These are phyloP conservation scores for Troides aeacus DNA, from an alignment of 2,888 invertebrate genomes.

Conservation along the genomic window DNA sequence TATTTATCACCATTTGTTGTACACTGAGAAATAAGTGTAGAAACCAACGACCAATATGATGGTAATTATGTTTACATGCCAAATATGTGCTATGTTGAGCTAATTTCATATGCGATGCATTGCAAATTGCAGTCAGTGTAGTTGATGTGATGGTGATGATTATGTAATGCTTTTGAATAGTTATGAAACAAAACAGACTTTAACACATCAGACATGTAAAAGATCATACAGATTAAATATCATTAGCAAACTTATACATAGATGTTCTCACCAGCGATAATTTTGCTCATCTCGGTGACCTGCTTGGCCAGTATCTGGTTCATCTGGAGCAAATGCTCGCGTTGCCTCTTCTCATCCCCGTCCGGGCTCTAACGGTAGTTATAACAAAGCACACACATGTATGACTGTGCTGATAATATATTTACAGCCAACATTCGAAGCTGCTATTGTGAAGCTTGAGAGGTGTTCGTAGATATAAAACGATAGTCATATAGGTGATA, in stretches of 20 bases:
- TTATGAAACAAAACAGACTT: not conserved
- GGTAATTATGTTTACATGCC: not conserved
- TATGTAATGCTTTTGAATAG: no score
- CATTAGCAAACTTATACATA: conserved; percentile 37
- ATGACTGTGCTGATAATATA: conserved; percentile 57
- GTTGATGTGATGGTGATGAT: no score
- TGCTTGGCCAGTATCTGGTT: conserved; percentile 95
- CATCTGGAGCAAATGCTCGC: conserved; percentile 93
- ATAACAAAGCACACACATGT: conserved; percentile 57
- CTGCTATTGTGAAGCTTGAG: conserved; percentile 52
- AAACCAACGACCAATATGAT: no score
- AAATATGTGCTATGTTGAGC: not conserved
- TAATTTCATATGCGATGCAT: not conserved
- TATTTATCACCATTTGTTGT: not conserved
- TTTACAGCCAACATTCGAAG: conserved; percentile 76
- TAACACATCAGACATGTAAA: conserved; percentile 15
- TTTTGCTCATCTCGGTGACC: conserved; percentile 97
- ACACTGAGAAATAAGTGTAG: no score
- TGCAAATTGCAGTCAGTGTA: not conserved
- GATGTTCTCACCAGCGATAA: conserved; percentile 90
- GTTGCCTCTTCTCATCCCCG: conserved; percentile 90
- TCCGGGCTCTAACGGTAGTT: conserved; percentile 83
- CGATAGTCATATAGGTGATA: not conserved
- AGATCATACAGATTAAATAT: conserved; percentile 12
- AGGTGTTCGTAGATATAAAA: conserved; percentile 43